These are phyloP conservation scores for Paramormyrops hopkinsi DNA, from an alignment of 2,797 vertebrate species.

Conservation along the genomic window DNA sequence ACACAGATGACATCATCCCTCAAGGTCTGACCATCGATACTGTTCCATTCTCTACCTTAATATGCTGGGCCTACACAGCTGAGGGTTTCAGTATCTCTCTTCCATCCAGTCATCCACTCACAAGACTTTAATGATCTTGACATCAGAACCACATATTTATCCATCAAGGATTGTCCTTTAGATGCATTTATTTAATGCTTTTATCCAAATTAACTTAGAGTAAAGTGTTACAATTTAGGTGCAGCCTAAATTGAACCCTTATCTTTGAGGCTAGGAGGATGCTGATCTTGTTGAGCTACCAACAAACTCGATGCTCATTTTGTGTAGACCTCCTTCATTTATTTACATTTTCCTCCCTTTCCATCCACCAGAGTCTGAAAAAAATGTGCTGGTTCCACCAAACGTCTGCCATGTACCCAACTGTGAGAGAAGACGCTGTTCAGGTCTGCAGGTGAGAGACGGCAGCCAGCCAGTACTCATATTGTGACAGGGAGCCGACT, in stretches of 20 bases:
- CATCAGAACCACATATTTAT: background rate
- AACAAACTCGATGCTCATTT: too few species aligned
- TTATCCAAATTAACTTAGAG: background rate
- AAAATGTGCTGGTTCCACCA: background rate
- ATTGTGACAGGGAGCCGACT: background rate
- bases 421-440: background rate
- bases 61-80: background rate
- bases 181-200: background rate
- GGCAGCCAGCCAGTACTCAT: background rate
- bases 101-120: background rate
- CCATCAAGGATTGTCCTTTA: background rate
- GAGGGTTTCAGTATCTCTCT: background rate
- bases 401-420: background rate
- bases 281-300: background rate
- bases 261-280: background rate
- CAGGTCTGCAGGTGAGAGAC: background rate
- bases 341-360: background rate
- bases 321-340: background rate
- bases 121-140: background rate
- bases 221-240: background rate
- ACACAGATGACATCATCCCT: background rate
- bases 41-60: background rate
- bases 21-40: background rate
- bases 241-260: background rate
- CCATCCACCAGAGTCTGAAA: background rate